Conservation (phyloP, 2,888 invertebrate species). For the Celastrina argiolus region DNA sequence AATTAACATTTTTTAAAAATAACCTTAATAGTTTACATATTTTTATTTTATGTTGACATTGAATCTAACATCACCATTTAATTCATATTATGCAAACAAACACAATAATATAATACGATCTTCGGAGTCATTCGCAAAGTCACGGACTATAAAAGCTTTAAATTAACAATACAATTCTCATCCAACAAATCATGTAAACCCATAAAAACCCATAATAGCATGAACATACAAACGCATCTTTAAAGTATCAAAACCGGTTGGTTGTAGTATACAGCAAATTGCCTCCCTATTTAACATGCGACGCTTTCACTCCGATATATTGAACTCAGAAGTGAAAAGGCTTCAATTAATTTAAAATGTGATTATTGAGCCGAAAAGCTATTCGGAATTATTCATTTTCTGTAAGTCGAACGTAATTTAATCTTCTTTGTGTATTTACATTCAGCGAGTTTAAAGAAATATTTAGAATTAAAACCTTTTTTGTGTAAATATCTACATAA, state of each 20-base stretch:
- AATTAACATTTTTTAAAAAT: too few species aligned
- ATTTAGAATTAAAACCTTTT: constrained; percentile 7
- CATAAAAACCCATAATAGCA: neutral
- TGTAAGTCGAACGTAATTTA: constrained; percentile 38
- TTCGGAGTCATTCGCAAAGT: too few species aligned
- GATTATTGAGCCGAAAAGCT: constrained; percentile 39
- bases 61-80: too few species aligned
- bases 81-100: too few species aligned
- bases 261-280: constrained; percentile 35
- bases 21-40: too few species aligned
- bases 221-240: neutral
- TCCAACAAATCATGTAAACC: too few species aligned
- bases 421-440: constrained; percentile 29
- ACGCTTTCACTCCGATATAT: constrained; percentile 37
- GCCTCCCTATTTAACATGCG: constrained; percentile 42
- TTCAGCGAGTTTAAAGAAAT: constrained; percentile 20
- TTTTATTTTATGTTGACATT: too few species aligned
- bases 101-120: too few species aligned
- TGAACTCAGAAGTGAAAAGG: constrained; percentile 41
- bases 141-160: too few species aligned
- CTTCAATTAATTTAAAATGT: constrained; percentile 46
- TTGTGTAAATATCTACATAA: neutral
- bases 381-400: constrained; percentile 35
- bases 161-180: too few species aligned
- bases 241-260: neutral